Conservation (phyloP, 2,888 invertebrate species). For the Drosophila infuscata region DNA sequence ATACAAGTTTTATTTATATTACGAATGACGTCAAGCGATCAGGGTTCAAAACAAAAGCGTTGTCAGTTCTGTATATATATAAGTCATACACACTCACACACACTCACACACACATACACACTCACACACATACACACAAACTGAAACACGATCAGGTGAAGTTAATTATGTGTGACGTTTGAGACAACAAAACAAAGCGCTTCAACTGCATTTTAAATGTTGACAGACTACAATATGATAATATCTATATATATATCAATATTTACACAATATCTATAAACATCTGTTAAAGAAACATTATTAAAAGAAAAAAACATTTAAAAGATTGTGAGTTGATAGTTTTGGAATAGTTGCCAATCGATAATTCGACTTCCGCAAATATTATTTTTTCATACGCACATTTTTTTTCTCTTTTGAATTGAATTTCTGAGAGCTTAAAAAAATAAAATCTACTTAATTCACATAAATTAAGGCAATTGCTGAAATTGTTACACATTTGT, state of each 20-base stretch:
- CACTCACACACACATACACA: constrained; percentile 10
- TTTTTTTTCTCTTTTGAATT: neutral
- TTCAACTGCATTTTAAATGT: constrained; percentile 21
- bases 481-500: neutral
- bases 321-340: neutral
- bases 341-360: neutral
- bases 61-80: constrained; percentile 19
- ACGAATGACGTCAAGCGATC: constrained; percentile 67
- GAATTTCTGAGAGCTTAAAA: neutral
- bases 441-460: neutral
- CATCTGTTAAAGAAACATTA: neutral
- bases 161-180: constrained; percentile 73
- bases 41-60: constrained; percentile 16
- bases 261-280: neutral
- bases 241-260: no score
- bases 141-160: constrained; percentile 30
- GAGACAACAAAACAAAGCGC: constrained; percentile 24
- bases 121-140: constrained; percentile 1
- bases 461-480: neutral
- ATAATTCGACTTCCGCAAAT: neutral
- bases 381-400: neutral
- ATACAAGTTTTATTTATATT: constrained; percentile 51
- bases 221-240: neutral
- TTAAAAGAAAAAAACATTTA: neutral
- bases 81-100: constrained; percentile 11